These are phyloP conservation scores for Drosophila siamana DNA, from an alignment of 2,888 invertebrate species.

Conservation along the genomic window DNA sequence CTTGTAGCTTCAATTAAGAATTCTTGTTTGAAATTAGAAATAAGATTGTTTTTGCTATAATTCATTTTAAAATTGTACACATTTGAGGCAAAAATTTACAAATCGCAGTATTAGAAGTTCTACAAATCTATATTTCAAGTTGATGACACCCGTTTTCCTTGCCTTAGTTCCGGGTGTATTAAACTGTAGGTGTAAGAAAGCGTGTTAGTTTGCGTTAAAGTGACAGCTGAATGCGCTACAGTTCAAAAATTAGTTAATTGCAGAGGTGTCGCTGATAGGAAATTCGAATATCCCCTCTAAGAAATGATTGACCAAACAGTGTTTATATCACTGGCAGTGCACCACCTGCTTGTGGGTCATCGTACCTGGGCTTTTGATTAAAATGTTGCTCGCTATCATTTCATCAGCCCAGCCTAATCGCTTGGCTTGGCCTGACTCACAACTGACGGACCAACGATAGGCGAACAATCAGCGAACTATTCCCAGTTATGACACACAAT, in stretches of 20 bases:
- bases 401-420: constrained; percentile 9
- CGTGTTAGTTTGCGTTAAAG: background rate
- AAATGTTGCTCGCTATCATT: constrained; percentile 23
- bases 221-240: constrained; percentile 28
- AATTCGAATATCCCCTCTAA: background rate
- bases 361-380: constrained; percentile 38
- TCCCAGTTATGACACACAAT: constrained; percentile 1
- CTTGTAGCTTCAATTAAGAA: too few relatives aligned
- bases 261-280: background rate
- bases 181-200: constrained; percentile 30
- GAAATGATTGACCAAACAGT: background rate
- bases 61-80: background rate
- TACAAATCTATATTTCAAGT: too few relatives aligned
- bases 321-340: constrained; percentile 7
- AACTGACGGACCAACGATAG: constrained; percentile 8
- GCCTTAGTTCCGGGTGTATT: too few relatives aligned
- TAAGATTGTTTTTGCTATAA: too few relatives aligned
- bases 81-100: too few relatives aligned
- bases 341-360: constrained; percentile 31
- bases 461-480: constrained; percentile 16
- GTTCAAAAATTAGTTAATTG: background rate
- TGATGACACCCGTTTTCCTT: background rate
- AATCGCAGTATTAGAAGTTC: too few relatives aligned
- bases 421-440: constrained; percentile 24
- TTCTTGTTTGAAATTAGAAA: too few relatives aligned